Percentiles rank a stretch among this genome's conserved stretches.
Evolutionary conservation across 2,888 invertebrate species (phyloP).

Genomic region (Acleris laterana): DNA sequence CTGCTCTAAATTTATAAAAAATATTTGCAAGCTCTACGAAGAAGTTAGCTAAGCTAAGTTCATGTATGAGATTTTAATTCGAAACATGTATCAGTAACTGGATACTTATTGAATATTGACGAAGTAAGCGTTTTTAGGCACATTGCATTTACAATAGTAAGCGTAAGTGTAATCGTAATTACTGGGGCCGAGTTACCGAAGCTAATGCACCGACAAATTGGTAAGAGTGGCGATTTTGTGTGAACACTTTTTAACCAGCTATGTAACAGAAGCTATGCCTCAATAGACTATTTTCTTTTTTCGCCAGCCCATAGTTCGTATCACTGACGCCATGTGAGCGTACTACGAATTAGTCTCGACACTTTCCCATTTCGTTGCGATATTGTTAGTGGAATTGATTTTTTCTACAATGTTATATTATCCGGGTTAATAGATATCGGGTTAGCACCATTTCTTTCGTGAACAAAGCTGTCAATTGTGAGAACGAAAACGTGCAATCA

Average conservation of each 20-base stretch:
- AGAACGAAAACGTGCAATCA: too few relatives aligned
- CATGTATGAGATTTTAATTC: too few relatives aligned
- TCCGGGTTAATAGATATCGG: slow-evolving; percentile 18
- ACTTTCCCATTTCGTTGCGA: slow-evolving; percentile 48
- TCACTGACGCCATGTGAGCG: slow-evolving; percentile 46
- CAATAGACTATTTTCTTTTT: slow-evolving; percentile 44
- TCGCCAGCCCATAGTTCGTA: slow-evolving; percentile 35
- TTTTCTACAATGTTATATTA: slow-evolving; percentile 4
- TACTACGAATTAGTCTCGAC: slow-evolving; percentile 50
- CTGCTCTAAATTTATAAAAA: background rate
- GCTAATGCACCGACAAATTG: slow-evolving; percentile 66
- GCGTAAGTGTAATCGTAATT: slow-evolving; percentile 57
- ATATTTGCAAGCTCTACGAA: too few relatives aligned
- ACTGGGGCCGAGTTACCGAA: slow-evolving; percentile 51
- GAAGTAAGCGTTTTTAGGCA: slow-evolving; percentile 10
- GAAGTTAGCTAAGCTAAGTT: too few relatives aligned
- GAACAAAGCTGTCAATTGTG: background rate
- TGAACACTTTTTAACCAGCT: slow-evolving; percentile 54
- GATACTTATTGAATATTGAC: background rate
- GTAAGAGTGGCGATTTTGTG: slow-evolving; percentile 59
- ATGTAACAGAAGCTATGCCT: slow-evolving; percentile 50
- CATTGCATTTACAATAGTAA: slow-evolving; percentile 40
- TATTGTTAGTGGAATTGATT: slow-evolving; percentile 34
- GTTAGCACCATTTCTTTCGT: slow-evolving; percentile 9
- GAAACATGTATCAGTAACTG: too few relatives aligned